Base-by-base conservation (phyloP, 2,797 vertebrate genomes). In the Oophaga sylvatica region DNA sequence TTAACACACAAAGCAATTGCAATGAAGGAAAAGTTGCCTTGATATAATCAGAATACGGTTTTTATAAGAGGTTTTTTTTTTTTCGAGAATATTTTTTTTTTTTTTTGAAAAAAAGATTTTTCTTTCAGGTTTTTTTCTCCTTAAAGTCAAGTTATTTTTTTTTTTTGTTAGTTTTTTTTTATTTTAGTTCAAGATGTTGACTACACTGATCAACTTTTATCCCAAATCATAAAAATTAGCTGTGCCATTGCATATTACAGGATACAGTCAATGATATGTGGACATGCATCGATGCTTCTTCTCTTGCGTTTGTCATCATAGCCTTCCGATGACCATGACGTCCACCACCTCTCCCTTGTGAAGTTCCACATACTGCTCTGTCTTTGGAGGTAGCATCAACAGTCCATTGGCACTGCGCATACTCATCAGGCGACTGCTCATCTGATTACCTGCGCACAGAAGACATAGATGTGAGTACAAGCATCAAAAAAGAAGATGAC, bases 181-280 rank as follows among this genome's bases (percentile, higher is more conserved):
- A 97, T 97, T 80, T 97, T 96, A 98, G 94, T 98, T 98, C 98
- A 96, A 98, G 97, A 96, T 96, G 95, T 97, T 95, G 97, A 98
- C 97, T 98, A 97, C 97, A 98, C 96, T 97, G 94, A 96, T 98
- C 97, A 97, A 97, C 95, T 96, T 53, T 97, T 96, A 97, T 97
- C 96, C 35, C 97, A 97, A 97, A 98, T 98, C 96, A 97, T 94
- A 98, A 99, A 99, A 99, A 97, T 97, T 98, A 99, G 97, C 97
- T 99, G 98, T 99, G 97, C 97, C 97, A 92, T 98, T 99, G 97
- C 97, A 98, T 99, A 98, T 99, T 97, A 99, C 97, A 97, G 97
- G 96, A 97, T 97, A 95, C 94, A 98, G 97, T 99, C 97, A 97
- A 97, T 97, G 97, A 97, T 96, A 97, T 97, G 97, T 97, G 96